Evolutionary conservation across 1,140 invertebrate genomes (phyloP).

Genomic region (Sesamia nonagrioides): DNA sequence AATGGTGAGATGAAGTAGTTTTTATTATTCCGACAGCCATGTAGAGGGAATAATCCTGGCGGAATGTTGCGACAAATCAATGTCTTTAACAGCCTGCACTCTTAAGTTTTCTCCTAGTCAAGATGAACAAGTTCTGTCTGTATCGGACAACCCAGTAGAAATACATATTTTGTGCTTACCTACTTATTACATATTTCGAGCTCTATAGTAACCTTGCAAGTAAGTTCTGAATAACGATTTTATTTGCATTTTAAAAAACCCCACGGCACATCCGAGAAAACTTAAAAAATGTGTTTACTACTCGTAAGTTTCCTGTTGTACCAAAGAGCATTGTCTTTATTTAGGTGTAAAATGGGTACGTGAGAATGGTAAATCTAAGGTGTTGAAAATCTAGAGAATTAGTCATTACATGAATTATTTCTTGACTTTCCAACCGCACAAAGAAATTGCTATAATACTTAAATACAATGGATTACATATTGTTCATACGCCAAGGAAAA

Average conservation of each 20-base stretch:
- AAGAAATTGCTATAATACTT: not conserved
- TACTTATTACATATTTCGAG: not conserved
- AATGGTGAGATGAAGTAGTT: not conserved
- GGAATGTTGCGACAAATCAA: not conserved
- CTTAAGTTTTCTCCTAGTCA: not conserved
- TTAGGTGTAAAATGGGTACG: too few relatives aligned
- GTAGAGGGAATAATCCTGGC: not conserved
- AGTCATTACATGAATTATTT: too few relatives aligned
- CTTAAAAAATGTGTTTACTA: not conserved
- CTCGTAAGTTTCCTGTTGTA: not conserved
- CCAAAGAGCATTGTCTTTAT: too few relatives aligned
- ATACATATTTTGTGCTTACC: not conserved
- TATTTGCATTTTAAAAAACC: conserved; percentile 1
- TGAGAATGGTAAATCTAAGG: too few relatives aligned
- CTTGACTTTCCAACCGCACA: not conserved
- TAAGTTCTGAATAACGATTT: not conserved
- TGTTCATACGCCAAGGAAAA: not conserved
- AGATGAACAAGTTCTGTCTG: not conserved
- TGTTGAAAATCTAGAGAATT: too few relatives aligned
- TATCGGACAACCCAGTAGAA: not conserved
- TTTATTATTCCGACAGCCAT: not conserved
- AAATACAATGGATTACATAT: not conserved
- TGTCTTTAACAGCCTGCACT: not conserved
- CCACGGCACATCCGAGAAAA: not conserved
- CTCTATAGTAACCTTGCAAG: too few relatives aligned